These are phyloP conservation scores for Dryoscopus gambensis DNA, from an alignment of 2,113 vertebrate species.

Conservation along the genomic window DNA sequence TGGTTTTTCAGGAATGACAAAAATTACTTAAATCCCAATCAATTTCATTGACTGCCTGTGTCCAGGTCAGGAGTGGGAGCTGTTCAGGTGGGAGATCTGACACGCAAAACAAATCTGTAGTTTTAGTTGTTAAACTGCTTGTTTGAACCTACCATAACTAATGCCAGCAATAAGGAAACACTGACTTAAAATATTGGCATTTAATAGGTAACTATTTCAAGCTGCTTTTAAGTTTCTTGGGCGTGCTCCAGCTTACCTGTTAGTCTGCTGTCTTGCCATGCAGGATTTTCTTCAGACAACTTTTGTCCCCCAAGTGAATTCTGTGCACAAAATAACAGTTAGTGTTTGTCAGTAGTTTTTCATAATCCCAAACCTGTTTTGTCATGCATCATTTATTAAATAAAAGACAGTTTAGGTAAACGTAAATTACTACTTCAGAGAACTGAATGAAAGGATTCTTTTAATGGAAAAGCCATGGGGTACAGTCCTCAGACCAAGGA, in stretches of 20 bases:
- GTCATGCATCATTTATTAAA: not conserved
- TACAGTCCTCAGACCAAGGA: not conserved
- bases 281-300: not conserved
- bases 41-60: not conserved
- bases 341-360: not conserved
- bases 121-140: not conserved
- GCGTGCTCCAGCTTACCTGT: not conserved
- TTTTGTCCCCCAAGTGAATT: not conserved
- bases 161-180: not conserved
- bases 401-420: not conserved
- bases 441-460: not conserved
- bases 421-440: not conserved
- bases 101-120: not conserved
- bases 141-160: not conserved
- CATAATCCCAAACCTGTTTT: not conserved
- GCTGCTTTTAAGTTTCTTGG: not conserved
- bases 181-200: not conserved
- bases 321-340: not conserved
- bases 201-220: not conserved
- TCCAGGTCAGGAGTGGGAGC: accelerated
- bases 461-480: not conserved
- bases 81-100: not conserved
- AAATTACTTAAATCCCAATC: not conserved
- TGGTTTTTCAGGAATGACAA: not conserved
- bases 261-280: not conserved